phyloP scores from a whole-genome alignment of 2,113 vertebrate genomes.

The Sphaerodactylus townsendi region DNA sequence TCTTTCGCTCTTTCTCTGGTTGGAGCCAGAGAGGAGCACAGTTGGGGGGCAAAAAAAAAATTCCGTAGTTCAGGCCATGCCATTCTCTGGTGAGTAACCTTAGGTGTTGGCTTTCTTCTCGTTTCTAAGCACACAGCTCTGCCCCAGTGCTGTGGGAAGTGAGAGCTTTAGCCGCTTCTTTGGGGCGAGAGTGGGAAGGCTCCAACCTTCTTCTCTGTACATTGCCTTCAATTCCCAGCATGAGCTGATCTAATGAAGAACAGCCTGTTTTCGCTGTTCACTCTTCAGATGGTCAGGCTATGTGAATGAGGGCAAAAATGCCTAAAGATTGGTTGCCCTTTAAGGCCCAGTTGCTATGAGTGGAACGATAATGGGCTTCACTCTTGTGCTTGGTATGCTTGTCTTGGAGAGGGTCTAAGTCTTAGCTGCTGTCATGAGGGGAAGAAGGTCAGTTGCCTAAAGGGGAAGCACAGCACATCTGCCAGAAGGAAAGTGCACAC shows the following conservation, averaged over 20 bases:
- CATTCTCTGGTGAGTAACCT: neutral
- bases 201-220: neutral
- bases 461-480: neutral
- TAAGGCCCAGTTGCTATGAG: neutral
- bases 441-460: too few relatives aligned
- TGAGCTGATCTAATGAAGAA: neutral
- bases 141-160: neutral
- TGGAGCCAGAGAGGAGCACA: neutral
- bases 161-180: neutral
- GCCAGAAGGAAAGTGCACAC: neutral
- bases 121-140: neutral
- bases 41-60: neutral
- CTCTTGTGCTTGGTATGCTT: slow-evolving; percentile 65
- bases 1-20: neutral
- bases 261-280: neutral
- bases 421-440: slow-evolving; percentile 48
- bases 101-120: neutral
- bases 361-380: neutral
- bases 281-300: neutral
- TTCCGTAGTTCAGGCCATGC: neutral
- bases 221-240: neutral
- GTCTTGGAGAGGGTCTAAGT: slow-evolving; percentile 74
- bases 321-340: neutral
- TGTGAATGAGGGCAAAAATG: neutral
- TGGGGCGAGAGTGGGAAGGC: neutral